A percentile compares a stretch with the other conserved stretches of the same genome.
Conservation (phyloP, 2,113 vertebrate genomes). For the Sinosuthora webbiana region DNA sequence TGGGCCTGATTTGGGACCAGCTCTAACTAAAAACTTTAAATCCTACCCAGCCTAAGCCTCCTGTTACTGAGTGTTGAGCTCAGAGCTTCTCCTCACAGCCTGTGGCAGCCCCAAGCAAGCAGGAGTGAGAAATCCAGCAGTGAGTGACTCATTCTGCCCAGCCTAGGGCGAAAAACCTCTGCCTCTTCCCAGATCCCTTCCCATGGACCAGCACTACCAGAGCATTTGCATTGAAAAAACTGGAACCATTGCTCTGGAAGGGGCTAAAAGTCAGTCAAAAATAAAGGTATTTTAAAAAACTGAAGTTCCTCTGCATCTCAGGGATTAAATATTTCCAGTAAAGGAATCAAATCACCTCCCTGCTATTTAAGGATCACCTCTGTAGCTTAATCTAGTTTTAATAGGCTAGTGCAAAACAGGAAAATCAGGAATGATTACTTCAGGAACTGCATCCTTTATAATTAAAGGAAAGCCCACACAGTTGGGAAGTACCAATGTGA, state of each 20-base stretch:
- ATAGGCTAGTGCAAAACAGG: slow-evolving; percentile 19
- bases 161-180: background rate
- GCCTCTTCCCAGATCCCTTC: background rate
- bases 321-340: background rate
- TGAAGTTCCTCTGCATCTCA: background rate
- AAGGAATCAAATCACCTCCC: background rate
- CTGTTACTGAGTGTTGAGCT: background rate
- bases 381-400: background rate
- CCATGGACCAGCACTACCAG: background rate
- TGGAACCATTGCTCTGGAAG: background rate
- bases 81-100: background rate
- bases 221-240: background rate
- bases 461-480: slow-evolving; percentile 39
- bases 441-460: slow-evolving; percentile 11
- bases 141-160: background rate
- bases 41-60: background rate
- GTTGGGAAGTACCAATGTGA: background rate
- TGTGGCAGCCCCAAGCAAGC: background rate
- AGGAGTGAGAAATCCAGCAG: background rate
- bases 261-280: background rate
- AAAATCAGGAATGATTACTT: slow-evolving; percentile 58
- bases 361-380: background rate
- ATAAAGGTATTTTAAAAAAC: background rate
- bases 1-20: background rate
- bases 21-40: background rate